Percentiles rank a stretch among this genome's conserved stretches.
Conservation (phyloP, 2,888 invertebrate genomes). For the Drosophila aldrichi region DNA sequence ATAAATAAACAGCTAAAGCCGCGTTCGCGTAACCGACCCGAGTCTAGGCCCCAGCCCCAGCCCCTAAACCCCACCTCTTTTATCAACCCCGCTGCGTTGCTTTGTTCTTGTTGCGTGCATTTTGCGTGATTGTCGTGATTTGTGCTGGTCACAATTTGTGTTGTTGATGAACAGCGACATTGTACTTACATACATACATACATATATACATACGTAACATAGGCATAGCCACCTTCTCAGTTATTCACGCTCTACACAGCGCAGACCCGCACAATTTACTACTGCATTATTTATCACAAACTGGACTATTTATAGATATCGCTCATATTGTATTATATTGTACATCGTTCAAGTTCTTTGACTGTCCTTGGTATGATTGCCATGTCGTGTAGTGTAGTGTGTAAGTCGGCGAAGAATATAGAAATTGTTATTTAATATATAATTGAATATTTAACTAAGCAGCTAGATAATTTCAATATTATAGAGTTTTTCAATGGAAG, state of each 20-base stretch:
- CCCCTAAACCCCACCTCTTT: background rate
- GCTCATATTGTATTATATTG: constrained; percentile 34
- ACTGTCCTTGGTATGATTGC: constrained; percentile 1
- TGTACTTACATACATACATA: no score
- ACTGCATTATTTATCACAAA: constrained; percentile 72
- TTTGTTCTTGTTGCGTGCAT: constrained; percentile 52
- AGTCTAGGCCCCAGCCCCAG: background rate
- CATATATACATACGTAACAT: background rate
- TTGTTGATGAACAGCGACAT: constrained; percentile 57
- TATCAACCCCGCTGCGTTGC: background rate
- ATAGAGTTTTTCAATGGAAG: background rate
- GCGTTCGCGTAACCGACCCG: background rate
- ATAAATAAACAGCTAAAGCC: constrained; percentile 51
- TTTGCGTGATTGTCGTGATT: constrained; percentile 60
- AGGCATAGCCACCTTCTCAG: background rate
- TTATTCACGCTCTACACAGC: background rate
- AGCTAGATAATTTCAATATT: background rate
- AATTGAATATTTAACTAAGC: background rate
- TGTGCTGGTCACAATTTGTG: constrained; percentile 49
- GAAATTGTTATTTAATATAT: background rate
- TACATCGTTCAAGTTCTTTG: constrained; percentile 6
- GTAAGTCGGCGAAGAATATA: background rate
- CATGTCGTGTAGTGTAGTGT: background rate
- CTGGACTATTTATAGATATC: constrained; percentile 63
- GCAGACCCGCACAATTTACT: constrained; percentile 51